Evolutionary conservation across 2,113 vertebrate species (phyloP).

Genomic region (Morone saxatilis): DNA sequence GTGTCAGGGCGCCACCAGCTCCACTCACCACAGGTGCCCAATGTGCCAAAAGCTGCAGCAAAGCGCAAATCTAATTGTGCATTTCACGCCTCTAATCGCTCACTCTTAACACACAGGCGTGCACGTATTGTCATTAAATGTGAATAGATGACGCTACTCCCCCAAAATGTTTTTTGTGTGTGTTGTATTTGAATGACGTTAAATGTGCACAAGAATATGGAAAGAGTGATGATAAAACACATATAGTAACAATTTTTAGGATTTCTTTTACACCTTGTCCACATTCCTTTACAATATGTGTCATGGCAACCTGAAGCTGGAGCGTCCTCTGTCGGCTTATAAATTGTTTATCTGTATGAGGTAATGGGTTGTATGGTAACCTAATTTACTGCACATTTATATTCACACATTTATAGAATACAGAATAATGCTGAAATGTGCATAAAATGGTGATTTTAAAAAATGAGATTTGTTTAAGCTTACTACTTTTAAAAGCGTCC

Average conservation of each 20-base stretch:
- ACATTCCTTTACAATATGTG: background rate
- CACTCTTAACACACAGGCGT: background rate
- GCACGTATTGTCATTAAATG: background rate
- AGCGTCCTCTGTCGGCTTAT: conserved; percentile 73
- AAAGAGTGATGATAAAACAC: background rate
- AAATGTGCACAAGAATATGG: background rate
- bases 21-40: conserved; percentile 73
- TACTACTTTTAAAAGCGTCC: background rate
- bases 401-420: background rate
- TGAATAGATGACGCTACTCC: background rate
- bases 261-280: background rate
- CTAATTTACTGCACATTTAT: background rate
- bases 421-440: background rate
- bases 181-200: background rate
- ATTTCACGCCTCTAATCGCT: conserved; percentile 48
- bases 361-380: background rate
- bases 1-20: conserved; percentile 46
- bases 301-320: background rate
- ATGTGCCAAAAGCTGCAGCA: conserved; percentile 48
- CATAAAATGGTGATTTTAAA: background rate
- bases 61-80: conserved; percentile 48
- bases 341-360: background rate
- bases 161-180: background rate
- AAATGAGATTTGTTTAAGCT: background rate
- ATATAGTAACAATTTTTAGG: background rate